phyloP scores from a whole-genome alignment of 1,140 invertebrate genomes.

The Drosophila neocordata region DNA sequence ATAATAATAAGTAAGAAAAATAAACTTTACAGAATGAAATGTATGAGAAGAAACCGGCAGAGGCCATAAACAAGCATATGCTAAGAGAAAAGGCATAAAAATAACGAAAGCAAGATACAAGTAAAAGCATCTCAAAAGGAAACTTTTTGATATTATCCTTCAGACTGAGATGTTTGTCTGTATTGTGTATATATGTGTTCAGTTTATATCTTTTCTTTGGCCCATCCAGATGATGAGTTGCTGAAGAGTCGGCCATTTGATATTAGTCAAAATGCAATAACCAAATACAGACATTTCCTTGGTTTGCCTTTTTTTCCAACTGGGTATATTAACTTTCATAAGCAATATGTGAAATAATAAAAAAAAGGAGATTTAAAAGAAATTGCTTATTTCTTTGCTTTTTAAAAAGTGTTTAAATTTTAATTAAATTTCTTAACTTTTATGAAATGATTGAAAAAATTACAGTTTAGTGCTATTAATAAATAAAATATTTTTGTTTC shows the following conservation, averaged over 20 bases:
- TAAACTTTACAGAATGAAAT: conserved; percentile 68
- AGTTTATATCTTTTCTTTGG: conserved; percentile 15
- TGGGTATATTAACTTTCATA: not conserved
- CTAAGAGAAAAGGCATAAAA: conserved; percentile 72
- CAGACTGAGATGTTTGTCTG: conserved; percentile 28
- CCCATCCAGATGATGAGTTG: conserved; percentile 3
- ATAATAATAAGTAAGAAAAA: conserved; percentile 79
- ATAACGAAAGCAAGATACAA: conserved; percentile 45
- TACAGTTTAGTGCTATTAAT: no score
- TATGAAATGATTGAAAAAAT: no score
- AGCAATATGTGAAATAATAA: not conserved
- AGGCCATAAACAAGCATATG: conserved; percentile 74
- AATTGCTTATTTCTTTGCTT: no score
- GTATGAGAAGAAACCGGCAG: conserved; percentile 27
- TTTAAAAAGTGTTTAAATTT: no score
- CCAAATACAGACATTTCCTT: not conserved
- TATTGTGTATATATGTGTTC: conserved; percentile 21
- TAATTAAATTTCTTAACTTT: no score
- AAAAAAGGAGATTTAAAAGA: no score
- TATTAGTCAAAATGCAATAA: conserved; percentile 9
- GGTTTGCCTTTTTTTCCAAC: not conserved
- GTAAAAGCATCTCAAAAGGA: conserved; percentile 19
- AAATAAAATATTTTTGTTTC: no score
- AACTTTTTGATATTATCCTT: conserved; percentile 72
- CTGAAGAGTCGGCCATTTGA: not conserved